These are phyloP conservation scores for Aphaenogaster rudis DNA, from an alignment of 1,140 invertebrate genomes.

Conservation along the genomic window DNA sequence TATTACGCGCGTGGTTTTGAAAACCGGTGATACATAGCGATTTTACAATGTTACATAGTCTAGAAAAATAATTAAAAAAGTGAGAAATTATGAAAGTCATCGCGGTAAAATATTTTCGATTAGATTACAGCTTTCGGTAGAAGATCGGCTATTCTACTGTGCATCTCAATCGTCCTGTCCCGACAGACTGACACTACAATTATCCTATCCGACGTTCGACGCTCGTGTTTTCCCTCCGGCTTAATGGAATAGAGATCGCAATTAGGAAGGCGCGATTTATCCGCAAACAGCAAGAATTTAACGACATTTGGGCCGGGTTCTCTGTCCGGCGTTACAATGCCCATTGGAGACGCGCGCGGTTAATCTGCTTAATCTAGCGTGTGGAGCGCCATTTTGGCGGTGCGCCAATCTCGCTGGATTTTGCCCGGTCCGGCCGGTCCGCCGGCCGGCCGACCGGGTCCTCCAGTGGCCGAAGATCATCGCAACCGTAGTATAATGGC, in stretches of 20 bases:
- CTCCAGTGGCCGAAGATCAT: slow-evolving; percentile 42
- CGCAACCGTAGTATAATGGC: slow-evolving; percentile 41
- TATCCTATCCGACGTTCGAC: background rate
- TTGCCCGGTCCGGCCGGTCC: background rate
- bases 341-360: slow-evolving; percentile 58
- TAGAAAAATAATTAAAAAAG: background rate
- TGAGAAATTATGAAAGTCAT: background rate
- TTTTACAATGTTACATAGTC: background rate
- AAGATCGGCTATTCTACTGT: background rate
- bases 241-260: slow-evolving; percentile 52
- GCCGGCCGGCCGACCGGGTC: background rate
- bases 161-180: background rate
- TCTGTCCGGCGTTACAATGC: slow-evolving; percentile 43
- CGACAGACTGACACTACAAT: slow-evolving; percentile 9
- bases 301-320: slow-evolving; percentile 32
- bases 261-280: slow-evolving; percentile 59
- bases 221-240: slow-evolving; percentile 43
- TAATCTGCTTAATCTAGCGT: slow-evolving; percentile 71
- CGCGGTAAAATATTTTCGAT: background rate
- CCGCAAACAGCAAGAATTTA: slow-evolving; percentile 60
- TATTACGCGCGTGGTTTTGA: background rate
- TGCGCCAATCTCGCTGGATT: slow-evolving; percentile 38
- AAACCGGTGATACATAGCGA: background rate
- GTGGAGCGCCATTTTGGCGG: slow-evolving; percentile 62
- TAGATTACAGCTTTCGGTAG: background rate